phyloP scores from a whole-genome alignment of 2,888 invertebrate species.

The Anthophora plumipes region DNA sequence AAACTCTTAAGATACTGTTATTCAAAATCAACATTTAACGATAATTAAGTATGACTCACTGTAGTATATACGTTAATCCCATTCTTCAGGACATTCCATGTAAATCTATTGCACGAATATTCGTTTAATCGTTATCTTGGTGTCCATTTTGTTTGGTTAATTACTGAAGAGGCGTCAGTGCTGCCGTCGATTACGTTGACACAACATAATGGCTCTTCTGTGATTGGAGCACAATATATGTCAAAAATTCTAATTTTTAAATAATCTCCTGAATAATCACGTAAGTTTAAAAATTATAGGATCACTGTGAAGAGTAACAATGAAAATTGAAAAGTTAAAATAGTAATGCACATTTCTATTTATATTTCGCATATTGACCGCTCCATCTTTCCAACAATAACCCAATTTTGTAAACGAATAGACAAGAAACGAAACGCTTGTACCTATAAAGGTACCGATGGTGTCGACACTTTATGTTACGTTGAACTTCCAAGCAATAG shows the following conservation, averaged over 20 bases:
- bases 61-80: slow-evolving; percentile 73
- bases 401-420: slow-evolving; percentile 63
- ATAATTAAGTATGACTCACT: slow-evolving; percentile 73
- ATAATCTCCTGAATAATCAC: slow-evolving; percentile 5
- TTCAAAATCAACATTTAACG: slow-evolving; percentile 26
- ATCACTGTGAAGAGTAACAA: slow-evolving; percentile 15
- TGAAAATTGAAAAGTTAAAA: slow-evolving; percentile 37
- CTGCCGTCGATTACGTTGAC: slow-evolving; percentile 84
- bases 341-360: slow-evolving; percentile 43
- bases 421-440: slow-evolving; percentile 53
- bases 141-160: slow-evolving; percentile 85
- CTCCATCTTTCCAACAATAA: slow-evolving; percentile 59
- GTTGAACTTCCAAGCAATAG: slow-evolving; percentile 21
- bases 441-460: slow-evolving; percentile 44
- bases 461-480: slow-evolving; percentile 54
- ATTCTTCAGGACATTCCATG: slow-evolving; percentile 76
- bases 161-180: slow-evolving; percentile 83
- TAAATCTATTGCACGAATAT: slow-evolving; percentile 78
- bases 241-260: slow-evolving; percentile 39
- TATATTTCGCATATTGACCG: slow-evolving; percentile 66
- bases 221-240: slow-evolving; percentile 52
- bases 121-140: slow-evolving; percentile 84
- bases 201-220: slow-evolving; percentile 72
- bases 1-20: not conserved
- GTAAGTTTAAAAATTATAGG: slow-evolving; percentile 22